Evolutionary conservation across 2,797 vertebrate genomes (phyloP).

Genomic region (Falco biarmicus): DNA sequence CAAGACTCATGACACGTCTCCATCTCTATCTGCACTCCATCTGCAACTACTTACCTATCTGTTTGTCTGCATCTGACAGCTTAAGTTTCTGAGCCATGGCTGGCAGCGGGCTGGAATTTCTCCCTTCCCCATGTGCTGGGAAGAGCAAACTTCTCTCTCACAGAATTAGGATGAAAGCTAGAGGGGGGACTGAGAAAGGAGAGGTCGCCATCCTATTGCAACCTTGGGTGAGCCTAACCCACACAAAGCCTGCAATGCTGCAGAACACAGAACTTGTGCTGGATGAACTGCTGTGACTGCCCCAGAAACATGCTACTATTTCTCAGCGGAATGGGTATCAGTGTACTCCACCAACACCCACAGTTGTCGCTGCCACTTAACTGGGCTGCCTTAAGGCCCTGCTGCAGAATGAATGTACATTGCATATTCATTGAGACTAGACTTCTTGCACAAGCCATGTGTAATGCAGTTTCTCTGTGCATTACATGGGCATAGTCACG

Average conservation of each 20-base stretch:
- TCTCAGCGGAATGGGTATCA: not conserved
- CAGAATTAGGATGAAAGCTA: not conserved
- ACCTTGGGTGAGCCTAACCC: not conserved
- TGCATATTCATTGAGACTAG: not conserved
- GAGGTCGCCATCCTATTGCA: not conserved
- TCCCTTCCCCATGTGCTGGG: not conserved
- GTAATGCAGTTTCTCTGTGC: not conserved
- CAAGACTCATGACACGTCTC: not conserved
- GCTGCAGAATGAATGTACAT: not conserved
- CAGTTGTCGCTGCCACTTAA: not conserved
- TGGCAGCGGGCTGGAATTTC: not conserved
- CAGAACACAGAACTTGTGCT: not conserved
- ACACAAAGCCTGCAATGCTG: not conserved
- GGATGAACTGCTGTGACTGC: not conserved
- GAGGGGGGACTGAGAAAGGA: not conserved
- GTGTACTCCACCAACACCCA: not conserved
- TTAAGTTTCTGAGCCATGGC: not conserved
- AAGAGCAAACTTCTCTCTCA: not conserved
- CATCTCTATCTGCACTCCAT: not conserved
- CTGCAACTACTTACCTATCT: not conserved
- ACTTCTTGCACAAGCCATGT: not conserved
- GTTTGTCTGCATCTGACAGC: not conserved
- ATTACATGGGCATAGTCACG: rapidly evolving
- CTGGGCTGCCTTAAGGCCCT: not conserved
- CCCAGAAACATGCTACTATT: not conserved